Percentiles rank a stretch among this genome's conserved stretches.
These are phyloP conservation scores for Loxodonta africana DNA, from an alignment of 2,113 vertebrate genomes.

Conservation along the genomic window DNA sequence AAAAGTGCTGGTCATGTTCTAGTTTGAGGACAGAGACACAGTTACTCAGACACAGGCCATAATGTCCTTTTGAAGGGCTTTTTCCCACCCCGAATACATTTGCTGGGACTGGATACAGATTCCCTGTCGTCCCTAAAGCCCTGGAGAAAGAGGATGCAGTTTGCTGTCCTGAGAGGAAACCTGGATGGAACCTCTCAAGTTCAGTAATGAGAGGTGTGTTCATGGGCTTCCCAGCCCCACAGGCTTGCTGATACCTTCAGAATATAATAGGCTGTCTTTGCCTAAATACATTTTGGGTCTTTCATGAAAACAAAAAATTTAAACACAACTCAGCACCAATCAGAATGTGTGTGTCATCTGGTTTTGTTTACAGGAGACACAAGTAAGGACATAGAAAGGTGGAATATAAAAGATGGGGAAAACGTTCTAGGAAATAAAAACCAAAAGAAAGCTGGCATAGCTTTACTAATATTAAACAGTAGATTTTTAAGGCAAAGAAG, in stretches of 20 bases:
- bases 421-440: neutral
- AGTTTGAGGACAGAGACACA: neutral
- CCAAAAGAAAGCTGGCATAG: neutral
- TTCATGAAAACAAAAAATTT: neutral
- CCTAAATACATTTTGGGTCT: neutral
- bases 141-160: neutral
- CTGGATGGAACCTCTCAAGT: neutral
- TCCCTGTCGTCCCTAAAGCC: neutral
- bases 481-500: neutral
- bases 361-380: conserved; percentile 48
- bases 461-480: neutral
- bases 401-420: neutral
- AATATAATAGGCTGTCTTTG: neutral
- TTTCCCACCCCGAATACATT: neutral
- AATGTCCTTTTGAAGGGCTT: neutral
- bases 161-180: neutral
- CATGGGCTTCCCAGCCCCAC: neutral
- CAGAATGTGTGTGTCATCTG: neutral
- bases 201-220: neutral
- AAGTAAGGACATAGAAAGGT: neutral
- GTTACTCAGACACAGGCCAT: neutral
- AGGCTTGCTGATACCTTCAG: neutral
- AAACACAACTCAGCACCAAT: neutral
- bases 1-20: neutral
- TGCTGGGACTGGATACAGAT: neutral